Evolutionary conservation across 1,140 invertebrate species (phyloP).

Genomic region (Drosophila sulfurigaster): DNA sequence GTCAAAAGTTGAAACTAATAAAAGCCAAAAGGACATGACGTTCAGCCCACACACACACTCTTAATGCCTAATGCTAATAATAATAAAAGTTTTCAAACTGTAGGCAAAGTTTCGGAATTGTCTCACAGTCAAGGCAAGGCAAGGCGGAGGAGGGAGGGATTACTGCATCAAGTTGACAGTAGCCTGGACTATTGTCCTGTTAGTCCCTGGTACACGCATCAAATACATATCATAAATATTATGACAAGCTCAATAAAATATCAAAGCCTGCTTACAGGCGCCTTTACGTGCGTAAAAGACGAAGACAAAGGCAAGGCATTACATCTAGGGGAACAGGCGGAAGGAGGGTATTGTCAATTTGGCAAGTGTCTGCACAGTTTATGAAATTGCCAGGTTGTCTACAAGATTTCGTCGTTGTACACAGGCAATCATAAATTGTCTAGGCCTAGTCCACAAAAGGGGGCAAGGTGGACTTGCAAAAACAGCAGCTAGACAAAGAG

Average conservation of each 20-base stretch:
- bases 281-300: constrained; percentile 63
- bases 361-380: constrained; percentile 77
- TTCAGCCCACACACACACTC: constrained; percentile 35
- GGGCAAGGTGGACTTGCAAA: neutral
- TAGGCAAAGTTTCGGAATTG: constrained; percentile 70
- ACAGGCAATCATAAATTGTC: constrained; percentile 77
- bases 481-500: neutral
- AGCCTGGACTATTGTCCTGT: constrained; percentile 17
- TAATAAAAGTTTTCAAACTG: constrained; percentile 74
- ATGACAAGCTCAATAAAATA: constrained; percentile 82
- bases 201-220: constrained; percentile 44
- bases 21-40: constrained; percentile 66
- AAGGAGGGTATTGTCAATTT: constrained; percentile 63
- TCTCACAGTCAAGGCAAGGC: constrained; percentile 17
- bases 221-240: constrained; percentile 80
- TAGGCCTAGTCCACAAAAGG: constrained; percentile 53
- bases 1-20: constrained; percentile 83
- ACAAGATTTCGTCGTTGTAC: constrained; percentile 47
- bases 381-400: constrained; percentile 83
- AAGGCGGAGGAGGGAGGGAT: neutral
- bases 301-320: constrained; percentile 31
- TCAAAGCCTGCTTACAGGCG: constrained; percentile 67
- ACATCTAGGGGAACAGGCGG: neutral
- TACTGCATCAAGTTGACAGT: constrained; percentile 49
- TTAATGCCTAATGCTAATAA: constrained; percentile 77